These are phyloP conservation scores for Phrynocephalus forsythii DNA, from an alignment of 2,797 vertebrate species.

Conservation along the genomic window DNA sequence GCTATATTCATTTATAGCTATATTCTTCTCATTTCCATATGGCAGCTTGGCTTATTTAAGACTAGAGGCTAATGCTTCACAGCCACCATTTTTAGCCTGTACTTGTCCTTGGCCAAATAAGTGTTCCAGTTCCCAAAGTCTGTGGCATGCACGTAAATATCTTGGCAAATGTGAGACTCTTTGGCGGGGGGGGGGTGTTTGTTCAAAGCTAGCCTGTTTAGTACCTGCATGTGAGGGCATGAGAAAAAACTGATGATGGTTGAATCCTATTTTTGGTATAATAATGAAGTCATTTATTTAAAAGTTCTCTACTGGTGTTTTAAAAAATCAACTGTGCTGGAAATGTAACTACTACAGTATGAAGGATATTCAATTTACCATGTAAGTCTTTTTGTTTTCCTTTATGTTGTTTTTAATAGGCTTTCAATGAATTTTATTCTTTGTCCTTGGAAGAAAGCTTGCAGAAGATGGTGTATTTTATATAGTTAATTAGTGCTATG, in stretches of 20 bases:
- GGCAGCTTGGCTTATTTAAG: too few relatives aligned
- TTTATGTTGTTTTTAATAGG: slow-evolving; percentile 5
- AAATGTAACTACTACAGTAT: neutral
- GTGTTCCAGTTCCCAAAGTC: too few relatives aligned
- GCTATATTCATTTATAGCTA: too few relatives aligned
- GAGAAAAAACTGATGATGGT: neutral
- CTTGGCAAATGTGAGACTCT: too few relatives aligned
- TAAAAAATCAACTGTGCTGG: neutral
- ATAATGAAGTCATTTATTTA: slow-evolving; percentile 36
- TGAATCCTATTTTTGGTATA: slow-evolving; percentile 2
- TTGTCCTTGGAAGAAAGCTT: neutral
- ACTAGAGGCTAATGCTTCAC: too few relatives aligned
- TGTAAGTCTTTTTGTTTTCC: neutral
- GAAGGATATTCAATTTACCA: neutral
- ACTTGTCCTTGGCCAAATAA: too few relatives aligned
- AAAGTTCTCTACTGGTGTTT: slow-evolving; percentile 21
- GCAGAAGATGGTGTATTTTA: neutral
- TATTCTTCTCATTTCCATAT: too few relatives aligned
- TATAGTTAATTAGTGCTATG: neutral
- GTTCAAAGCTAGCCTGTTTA: too few relatives aligned
- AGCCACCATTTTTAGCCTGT: too few relatives aligned
- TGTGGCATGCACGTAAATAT: too few relatives aligned
- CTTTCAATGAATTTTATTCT: slow-evolving; percentile 43
- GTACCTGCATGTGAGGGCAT: slow-evolving; percentile 21
- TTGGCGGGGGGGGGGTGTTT: too few relatives aligned